Percentiles rank a stretch among this genome's conserved stretches.
These are phyloP conservation scores for Silurus aristotelis DNA, from an alignment of 2,797 vertebrate genomes.

Conservation along the genomic window DNA sequence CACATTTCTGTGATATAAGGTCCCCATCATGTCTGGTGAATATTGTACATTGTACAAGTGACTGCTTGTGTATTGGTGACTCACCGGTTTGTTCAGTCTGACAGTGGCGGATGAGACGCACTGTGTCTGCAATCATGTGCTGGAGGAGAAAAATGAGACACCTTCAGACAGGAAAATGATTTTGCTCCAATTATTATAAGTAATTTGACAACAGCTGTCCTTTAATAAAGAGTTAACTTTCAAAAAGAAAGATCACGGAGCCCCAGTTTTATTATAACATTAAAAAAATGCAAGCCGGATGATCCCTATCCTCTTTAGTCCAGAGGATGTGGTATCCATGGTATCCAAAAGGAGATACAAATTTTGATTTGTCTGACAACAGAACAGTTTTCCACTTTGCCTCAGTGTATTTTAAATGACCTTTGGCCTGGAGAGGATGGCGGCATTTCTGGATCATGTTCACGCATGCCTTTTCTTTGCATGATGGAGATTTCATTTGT, in stretches of 20 bases:
- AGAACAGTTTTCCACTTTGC: too few species aligned
- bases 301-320: too few species aligned
- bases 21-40: neutral
- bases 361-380: too few species aligned
- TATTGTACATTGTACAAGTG: too few species aligned
- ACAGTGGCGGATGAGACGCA: conserved; percentile 93
- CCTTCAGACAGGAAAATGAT: neutral
- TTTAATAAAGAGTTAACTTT: neutral
- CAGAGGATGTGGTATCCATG: too few species aligned
- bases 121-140: conserved; percentile 98
- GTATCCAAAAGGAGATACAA: too few species aligned
- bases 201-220: neutral
- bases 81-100: conserved; percentile 90
- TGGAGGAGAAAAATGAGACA: conserved; percentile 59
- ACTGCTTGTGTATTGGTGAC: conserved; percentile 20
- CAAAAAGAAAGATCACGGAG: neutral
- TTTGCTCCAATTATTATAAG: neutral
- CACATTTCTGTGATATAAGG: too few species aligned
- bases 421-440: too few species aligned
- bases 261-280: neutral
- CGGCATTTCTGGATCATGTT: too few species aligned
- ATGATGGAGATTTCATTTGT: too few species aligned
- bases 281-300: neutral
- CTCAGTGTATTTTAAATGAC: too few species aligned
- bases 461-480: too few species aligned